These are phyloP conservation scores for Phenganax stokvisi DNA, from an alignment of 92 coral and sea anemone species.

Conservation along the genomic window DNA sequence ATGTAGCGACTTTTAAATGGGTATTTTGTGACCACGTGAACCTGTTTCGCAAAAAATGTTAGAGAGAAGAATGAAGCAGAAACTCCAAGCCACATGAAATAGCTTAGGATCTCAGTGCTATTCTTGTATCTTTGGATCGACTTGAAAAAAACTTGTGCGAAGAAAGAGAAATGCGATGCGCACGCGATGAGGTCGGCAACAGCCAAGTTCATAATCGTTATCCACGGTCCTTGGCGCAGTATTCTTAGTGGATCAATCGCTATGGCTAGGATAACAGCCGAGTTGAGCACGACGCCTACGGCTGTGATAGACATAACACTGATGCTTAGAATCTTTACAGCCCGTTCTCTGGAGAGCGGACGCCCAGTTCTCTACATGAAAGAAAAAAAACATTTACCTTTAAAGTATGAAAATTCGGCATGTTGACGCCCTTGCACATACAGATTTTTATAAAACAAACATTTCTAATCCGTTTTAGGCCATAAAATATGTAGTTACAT, in stretches of 20 bases:
- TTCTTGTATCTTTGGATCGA: background rate
- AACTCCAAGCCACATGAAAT: background rate
- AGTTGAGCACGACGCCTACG: constrained; percentile 3
- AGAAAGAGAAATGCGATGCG: background rate
- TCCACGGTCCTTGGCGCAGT: constrained; percentile 36
- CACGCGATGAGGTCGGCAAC: constrained; percentile 15
- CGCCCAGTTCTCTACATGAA: too few relatives aligned
- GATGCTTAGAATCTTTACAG: too few relatives aligned
- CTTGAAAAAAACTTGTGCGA: background rate
- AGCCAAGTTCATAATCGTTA: constrained; percentile 28
- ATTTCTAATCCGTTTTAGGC: too few relatives aligned
- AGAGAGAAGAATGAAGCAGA: constrained; percentile 8
- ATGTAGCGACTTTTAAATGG: constrained; percentile 17
- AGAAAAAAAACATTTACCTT: too few relatives aligned
- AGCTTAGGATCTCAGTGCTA: background rate
- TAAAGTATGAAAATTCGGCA: too few relatives aligned
- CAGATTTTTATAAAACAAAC: too few relatives aligned
- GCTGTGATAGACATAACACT: background rate
- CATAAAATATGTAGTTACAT: too few relatives aligned
- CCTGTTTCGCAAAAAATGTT: constrained; percentile 17
- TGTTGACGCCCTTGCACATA: too few relatives aligned
- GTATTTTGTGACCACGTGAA: constrained; percentile 28
- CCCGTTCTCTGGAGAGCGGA: too few relatives aligned
- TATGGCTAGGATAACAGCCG: background rate
- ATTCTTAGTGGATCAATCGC: constrained; percentile 1